Base-by-base conservation (phyloP, 2,888 invertebrate genomes). In the Ormyrus nitidulus region DNA sequence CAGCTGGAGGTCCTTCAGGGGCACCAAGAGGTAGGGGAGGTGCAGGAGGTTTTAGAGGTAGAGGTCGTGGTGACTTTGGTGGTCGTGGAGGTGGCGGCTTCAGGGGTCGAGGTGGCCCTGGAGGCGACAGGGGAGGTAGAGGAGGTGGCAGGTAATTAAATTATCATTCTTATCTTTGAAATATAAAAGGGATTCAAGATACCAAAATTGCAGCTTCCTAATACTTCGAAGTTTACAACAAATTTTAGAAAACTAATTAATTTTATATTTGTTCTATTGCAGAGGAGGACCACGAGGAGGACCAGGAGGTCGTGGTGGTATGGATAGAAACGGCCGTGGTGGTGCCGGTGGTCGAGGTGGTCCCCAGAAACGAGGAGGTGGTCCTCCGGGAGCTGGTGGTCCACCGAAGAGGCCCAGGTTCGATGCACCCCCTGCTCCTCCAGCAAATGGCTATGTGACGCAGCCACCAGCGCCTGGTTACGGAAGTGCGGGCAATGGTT, bases 401-500 rank as follows among this genome's bases (percentile, higher is more conserved):
- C 93, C 93, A 56, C 93, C 92, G 83, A 93, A 93, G 84, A 91
- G 92, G 85, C 93, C 93, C 83, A 87, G 90, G 83, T 90, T 89
- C 64, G 90, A 90, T 80, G 84, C 88, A 19, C 86, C 89, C 5
- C 86, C 89, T 51, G 85, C 87, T 44, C 90, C 90, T 51, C 86
- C 90, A 3, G 86, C 89, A 9, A 90, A 90, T 68, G 90, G 90
- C 6, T 90, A 90, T 69, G 89, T 86, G 1, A 84, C 87, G 19
- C 89, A 88, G 82, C 83, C 88, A 19, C 85, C 88, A n/a, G 80
- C 82, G 2, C 80, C 64, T 74, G 83, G 86, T 83, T 84, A 83
- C 6, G 80, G 80, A 10, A 70, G 48, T 1, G 76, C 82, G 0
- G 82, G 81, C 8, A 82, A 82, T 13, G 82, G 82, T 34, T 82